Conservation (phyloP, 2,797 vertebrate species). For the Gouania willdenowi region DNA sequence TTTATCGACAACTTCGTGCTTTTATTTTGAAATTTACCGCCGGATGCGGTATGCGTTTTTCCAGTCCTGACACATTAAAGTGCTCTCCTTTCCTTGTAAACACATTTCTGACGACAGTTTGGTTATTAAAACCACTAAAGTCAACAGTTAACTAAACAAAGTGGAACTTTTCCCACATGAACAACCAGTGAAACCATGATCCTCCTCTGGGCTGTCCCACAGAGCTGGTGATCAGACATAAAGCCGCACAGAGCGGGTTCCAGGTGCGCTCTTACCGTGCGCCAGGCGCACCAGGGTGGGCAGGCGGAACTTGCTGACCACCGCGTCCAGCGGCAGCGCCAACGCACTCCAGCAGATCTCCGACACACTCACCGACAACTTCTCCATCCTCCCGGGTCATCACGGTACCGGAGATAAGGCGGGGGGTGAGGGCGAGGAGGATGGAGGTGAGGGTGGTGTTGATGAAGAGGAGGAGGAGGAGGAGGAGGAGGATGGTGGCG, state of each 20-base stretch:
- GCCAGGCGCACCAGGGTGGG: constrained; percentile 87
- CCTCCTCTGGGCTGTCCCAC: too few species aligned
- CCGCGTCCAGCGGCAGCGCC: constrained; percentile 88
- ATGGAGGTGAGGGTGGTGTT: not conserved
- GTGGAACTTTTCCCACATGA: too few species aligned
- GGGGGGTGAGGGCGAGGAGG: constrained; percentile 7
- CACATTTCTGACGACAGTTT: too few species aligned
- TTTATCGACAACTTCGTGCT: fast-evolving
- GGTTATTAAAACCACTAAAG: too few species aligned
- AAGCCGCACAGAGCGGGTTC: not conserved
- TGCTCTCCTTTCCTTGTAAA: too few species aligned
- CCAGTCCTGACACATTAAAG: not conserved
- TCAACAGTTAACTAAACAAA: too few species aligned
- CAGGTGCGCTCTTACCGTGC: constrained; percentile 76
- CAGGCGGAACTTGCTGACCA: constrained; percentile 92
- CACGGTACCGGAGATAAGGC: constrained; percentile 58
- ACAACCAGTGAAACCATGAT: too few species aligned
- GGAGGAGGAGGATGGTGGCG: constrained; percentile 17
- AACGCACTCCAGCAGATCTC: constrained; percentile 90
- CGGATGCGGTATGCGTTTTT: constrained; percentile 10
- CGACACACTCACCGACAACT: constrained; percentile 86
- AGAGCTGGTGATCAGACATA: not conserved
- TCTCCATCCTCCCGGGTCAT: constrained; percentile 89
- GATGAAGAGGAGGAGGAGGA: constrained; percentile 1
- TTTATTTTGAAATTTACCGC: constrained; percentile 29